Conservation (phyloP, 2,113 vertebrate genomes). For the Euleptes europaea region DNA sequence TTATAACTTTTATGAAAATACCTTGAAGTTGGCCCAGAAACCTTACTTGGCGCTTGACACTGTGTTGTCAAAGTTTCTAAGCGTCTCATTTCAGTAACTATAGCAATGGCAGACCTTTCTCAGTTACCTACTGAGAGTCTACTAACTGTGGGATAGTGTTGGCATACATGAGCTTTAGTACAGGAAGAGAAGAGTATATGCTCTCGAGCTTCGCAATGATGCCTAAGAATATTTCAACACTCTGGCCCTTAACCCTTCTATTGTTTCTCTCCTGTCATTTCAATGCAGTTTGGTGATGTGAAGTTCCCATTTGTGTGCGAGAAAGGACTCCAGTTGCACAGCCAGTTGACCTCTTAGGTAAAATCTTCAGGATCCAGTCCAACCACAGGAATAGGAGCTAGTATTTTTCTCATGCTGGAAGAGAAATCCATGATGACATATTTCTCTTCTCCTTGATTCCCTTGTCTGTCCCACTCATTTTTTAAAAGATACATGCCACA, state of each 20-base stretch:
- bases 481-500: neutral
- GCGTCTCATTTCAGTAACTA: conserved; percentile 51
- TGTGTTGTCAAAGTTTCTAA: conserved; percentile 53
- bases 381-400: neutral
- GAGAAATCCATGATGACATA: neutral
- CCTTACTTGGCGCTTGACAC: conserved; percentile 56
- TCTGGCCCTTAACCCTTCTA: conserved; percentile 10
- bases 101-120: conserved; percentile 43
- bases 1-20: conserved; percentile 49
- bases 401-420: neutral
- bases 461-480: neutral
- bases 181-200: conserved; percentile 66
- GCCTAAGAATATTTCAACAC: conserved; percentile 49
- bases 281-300: neutral
- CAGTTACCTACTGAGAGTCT: conserved; percentile 41
- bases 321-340: neutral
- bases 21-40: conserved; percentile 55
- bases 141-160: conserved; percentile 55
- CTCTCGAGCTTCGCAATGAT: conserved; percentile 60
- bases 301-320: neutral
- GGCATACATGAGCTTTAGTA: conserved; percentile 25
- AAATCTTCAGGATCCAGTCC: neutral
- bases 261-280: neutral
- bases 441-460: no score
- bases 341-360: neutral